These are phyloP conservation scores for Steinernema hermaphroditum DNA, from an alignment of 2,888 invertebrate genomes.

Conservation along the genomic window DNA sequence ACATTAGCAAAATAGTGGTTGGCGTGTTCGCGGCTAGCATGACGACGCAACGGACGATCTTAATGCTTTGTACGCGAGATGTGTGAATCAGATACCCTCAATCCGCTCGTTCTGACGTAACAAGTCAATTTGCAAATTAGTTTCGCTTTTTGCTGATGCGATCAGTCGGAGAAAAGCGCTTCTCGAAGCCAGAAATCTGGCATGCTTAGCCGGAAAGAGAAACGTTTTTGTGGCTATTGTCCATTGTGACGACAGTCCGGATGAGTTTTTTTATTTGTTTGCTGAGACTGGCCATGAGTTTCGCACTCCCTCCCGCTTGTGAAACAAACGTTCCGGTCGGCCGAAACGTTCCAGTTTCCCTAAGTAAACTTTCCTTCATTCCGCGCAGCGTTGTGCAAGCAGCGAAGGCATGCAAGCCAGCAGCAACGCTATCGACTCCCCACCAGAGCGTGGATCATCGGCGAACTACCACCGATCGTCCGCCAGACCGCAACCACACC, in stretches of 20 bases:
- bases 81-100: not conserved
- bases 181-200: no score
- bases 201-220: not conserved
- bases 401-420: not conserved
- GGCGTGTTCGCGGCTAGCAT: no score
- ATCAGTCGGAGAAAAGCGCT: no score
- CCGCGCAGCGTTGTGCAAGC: conserved; percentile 17
- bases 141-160: conserved; percentile 11
- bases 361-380: conserved; percentile 23
- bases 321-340: conserved; percentile 21
- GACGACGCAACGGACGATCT: no score
- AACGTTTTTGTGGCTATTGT: conserved; percentile 1
- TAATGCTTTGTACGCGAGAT: no score
- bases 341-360: conserved; percentile 17
- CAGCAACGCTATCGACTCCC: not conserved
- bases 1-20: no score
- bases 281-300: conserved; percentile 30
- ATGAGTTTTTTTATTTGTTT: conserved; percentile 22
- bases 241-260: conserved; percentile 27
- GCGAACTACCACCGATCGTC: not conserved
- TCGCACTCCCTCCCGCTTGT: conserved; percentile 21
- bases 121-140: conserved; percentile 23
- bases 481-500: conserved; percentile 11
- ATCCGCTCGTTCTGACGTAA: not conserved
- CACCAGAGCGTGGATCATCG: not conserved